These are phyloP conservation scores for Delia radicum DNA, from an alignment of 1,140 invertebrate genomes.

Conservation along the genomic window DNA sequence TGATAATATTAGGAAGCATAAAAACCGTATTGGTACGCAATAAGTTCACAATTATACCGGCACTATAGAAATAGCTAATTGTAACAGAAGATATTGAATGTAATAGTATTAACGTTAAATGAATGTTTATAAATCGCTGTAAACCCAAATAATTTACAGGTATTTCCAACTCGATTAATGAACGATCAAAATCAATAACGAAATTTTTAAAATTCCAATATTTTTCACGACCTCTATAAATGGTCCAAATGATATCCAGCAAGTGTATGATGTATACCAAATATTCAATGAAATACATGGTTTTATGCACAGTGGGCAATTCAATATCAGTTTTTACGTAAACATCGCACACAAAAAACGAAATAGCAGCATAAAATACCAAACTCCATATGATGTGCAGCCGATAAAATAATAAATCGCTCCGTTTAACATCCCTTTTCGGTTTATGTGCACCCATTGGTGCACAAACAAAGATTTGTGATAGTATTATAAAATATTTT, in stretches of 20 bases:
- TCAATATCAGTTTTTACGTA: constrained; percentile 12
- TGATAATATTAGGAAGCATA: constrained; percentile 27
- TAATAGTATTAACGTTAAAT: constrained; percentile 8
- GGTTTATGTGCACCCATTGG: constrained; percentile 23
- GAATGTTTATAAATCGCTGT: background rate
- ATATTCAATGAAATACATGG: constrained; percentile 28
- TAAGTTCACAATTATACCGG: background rate
- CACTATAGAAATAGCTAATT: constrained; percentile 19
- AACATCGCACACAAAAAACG: constrained; percentile 3
- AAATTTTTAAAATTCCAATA: constrained; percentile 2
- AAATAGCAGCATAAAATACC: background rate
- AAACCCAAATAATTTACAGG: background rate
- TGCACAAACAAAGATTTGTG: constrained; percentile 15
- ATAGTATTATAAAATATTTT: constrained; percentile 8
- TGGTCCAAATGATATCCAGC: background rate
- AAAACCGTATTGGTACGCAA: constrained; percentile 11
- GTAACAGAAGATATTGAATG: background rate
- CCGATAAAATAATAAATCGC: background rate
- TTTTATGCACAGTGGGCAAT: constrained; percentile 26
- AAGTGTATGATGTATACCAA: constrained; percentile 21
- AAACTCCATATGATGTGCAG: constrained; percentile 23
- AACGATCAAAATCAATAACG: constrained; percentile 18
- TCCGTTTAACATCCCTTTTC: background rate
- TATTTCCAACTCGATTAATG: background rate
- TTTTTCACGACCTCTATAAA: background rate